Conservation (phyloP, 2,113 vertebrate species). For the Sigmodon hispidus region DNA sequence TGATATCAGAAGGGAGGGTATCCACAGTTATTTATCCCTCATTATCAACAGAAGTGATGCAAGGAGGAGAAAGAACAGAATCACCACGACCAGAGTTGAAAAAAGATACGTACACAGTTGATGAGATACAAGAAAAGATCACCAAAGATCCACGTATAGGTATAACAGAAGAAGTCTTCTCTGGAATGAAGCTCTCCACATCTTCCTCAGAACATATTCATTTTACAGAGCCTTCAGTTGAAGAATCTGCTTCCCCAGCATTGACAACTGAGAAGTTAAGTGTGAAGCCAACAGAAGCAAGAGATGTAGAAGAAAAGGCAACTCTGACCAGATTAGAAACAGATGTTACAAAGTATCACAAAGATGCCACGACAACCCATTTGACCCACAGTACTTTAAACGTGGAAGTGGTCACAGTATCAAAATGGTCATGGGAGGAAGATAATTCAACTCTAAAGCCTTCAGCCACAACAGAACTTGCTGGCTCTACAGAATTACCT, state of each 20-base stretch:
- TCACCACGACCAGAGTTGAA: constrained; percentile 16
- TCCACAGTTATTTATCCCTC: constrained; percentile 32
- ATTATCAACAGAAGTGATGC: constrained; percentile 62
- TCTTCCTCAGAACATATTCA: constrained; percentile 55
- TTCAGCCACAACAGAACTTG: constrained; percentile 39
- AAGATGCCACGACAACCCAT: background rate
- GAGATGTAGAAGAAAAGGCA: constrained; percentile 12
- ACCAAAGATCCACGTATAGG: constrained; percentile 62
- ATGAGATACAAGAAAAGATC: constrained; percentile 61
- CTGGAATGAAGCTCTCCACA: constrained; percentile 74
- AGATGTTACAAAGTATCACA: constrained; percentile 22
- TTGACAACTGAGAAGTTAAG: constrained; percentile 55
- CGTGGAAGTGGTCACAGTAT: constrained; percentile 72
- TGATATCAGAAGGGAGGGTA: constrained; percentile 19
- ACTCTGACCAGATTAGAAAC: constrained; percentile 61
- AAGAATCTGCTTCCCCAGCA: constrained; percentile 25
- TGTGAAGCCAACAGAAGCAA: constrained; percentile 29
- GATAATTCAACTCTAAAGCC: constrained; percentile 61
- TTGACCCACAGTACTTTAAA: constrained; percentile 59
- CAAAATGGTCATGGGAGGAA: constrained; percentile 75
- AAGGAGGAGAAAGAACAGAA: constrained; percentile 66
- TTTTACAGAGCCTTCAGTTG: constrained; percentile 47
- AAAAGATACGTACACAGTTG: constrained; percentile 19
- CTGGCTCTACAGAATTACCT: constrained; percentile 36
- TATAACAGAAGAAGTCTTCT: constrained; percentile 65